Percentiles rank a stretch among this genome's conserved stretches.
phyloP scores from a whole-genome alignment of 1,140 invertebrate genomes.

The Penaeus japonicus region DNA sequence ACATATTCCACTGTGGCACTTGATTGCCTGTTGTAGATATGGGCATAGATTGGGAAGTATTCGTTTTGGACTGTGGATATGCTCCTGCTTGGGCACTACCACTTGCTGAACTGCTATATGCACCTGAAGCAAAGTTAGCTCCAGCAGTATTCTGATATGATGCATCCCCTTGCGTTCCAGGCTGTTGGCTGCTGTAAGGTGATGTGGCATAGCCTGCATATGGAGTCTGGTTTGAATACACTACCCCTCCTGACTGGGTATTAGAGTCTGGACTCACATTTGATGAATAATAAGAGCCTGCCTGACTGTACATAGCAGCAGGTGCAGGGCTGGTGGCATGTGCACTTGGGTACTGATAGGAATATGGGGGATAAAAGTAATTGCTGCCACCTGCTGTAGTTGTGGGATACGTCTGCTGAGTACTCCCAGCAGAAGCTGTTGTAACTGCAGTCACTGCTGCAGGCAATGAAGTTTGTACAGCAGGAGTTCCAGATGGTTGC shows the following conservation, averaged over 20 bases:
- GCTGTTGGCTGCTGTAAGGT: not conserved
- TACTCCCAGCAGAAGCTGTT: not conserved
- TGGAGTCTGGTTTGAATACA: conserved; percentile 15
- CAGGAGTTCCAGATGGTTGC: not conserved
- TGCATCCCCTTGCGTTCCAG: not conserved
- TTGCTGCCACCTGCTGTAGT: not conserved
- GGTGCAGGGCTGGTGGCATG: not conserved
- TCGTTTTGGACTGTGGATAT: too few species aligned
- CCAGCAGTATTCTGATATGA: not conserved
- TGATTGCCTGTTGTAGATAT: not conserved
- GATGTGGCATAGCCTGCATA: conserved; percentile 1
- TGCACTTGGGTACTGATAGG: conserved; percentile 29
- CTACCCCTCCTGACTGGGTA: conserved; percentile 19
- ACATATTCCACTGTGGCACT: conserved; percentile 24
- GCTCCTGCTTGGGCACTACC: too few species aligned
- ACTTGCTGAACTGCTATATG: too few species aligned
- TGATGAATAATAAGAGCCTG: conserved; percentile 22
- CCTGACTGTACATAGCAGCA: conserved; percentile 24
- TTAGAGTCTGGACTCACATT: not conserved
- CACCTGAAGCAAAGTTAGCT: too few species aligned
- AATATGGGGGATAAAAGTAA: not conserved
- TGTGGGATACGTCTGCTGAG: not conserved
- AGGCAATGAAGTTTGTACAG: too few species aligned
- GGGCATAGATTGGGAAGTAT: not conserved
- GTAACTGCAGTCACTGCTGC: not conserved